Conservation (phyloP, 2,113 vertebrate genomes). For the Ifrita kowaldi region DNA sequence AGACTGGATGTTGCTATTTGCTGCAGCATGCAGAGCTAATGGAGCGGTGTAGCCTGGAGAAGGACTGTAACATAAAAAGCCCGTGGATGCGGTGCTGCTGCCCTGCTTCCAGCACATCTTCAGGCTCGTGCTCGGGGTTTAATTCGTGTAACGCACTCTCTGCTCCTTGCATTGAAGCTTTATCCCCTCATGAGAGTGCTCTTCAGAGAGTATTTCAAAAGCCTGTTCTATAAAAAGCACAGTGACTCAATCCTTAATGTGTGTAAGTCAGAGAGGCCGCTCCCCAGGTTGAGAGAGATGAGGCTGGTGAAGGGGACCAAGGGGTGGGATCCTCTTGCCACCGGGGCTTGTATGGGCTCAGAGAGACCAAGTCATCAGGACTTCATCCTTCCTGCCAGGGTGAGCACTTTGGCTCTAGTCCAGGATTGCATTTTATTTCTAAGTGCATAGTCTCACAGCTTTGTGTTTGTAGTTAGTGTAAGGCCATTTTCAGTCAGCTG, state of each 20-base stretch:
- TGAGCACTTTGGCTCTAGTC: neutral
- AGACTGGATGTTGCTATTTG: neutral
- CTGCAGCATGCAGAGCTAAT: neutral
- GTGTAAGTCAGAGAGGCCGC: neutral
- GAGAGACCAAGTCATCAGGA: fast-evolving
- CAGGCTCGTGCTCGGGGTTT: neutral
- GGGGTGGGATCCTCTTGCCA: fast-evolving
- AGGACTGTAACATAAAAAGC: neutral
- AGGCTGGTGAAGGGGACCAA: neutral
- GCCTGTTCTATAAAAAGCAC: constrained; percentile 14
- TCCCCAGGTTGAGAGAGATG: neutral
- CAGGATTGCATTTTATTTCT: neutral
- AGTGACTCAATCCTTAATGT: neutral
- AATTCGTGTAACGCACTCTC: neutral
- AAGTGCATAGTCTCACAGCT: neutral
- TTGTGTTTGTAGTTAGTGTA: neutral
- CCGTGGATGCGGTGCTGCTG: neutral
- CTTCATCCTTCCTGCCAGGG: neutral
- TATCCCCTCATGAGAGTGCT: neutral
- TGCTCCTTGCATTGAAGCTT: neutral
- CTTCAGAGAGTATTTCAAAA: neutral
- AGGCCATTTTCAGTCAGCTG: neutral
- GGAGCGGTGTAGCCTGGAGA: neutral
- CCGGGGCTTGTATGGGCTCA: fast-evolving
- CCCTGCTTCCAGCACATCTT: neutral